Evolutionary conservation across 2,888 invertebrate genomes (phyloP).

Genomic region (Syrphus vitripennis): DNA sequence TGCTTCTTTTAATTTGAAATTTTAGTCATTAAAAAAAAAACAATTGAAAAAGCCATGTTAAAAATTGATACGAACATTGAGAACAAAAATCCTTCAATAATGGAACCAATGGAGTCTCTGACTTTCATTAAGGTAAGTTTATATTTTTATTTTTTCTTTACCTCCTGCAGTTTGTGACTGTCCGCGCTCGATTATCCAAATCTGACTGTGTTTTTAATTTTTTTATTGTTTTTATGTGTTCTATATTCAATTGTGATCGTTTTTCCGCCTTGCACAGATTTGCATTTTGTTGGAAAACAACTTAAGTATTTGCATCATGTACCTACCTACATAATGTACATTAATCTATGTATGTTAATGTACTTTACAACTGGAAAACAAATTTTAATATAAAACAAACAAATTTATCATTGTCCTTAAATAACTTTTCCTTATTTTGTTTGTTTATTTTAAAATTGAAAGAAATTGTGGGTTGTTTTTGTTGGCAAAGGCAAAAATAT

Average conservation of each 20-base stretch:
- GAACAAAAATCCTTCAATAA: conserved; percentile 74
- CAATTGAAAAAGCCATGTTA: conserved; percentile 19
- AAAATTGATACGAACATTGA: conserved; percentile 53
- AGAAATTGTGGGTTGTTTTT: background rate
- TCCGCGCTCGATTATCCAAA: background rate
- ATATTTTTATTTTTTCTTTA: conserved; percentile 30
- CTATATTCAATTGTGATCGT: background rate
- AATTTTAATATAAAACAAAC: background rate
- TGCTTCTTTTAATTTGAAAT: background rate
- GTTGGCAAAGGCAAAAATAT: background rate
- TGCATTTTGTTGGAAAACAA: background rate
- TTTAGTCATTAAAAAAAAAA: background rate
- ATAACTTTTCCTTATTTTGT: background rate
- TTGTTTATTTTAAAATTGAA: background rate
- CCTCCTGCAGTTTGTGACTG: background rate
- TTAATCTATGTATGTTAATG: background rate
- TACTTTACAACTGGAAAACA: background rate
- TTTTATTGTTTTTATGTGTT: background rate
- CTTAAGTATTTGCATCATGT: background rate
- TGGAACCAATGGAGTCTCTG: conserved; percentile 77
- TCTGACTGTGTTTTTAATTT: background rate
- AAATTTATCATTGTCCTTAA: background rate
- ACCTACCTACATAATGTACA: too few species aligned
- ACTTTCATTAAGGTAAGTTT: conserved; percentile 77
- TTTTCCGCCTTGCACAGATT: background rate